Conservation (phyloP, 2,888 invertebrate species). For the Neuroscelio doddi region DNA sequence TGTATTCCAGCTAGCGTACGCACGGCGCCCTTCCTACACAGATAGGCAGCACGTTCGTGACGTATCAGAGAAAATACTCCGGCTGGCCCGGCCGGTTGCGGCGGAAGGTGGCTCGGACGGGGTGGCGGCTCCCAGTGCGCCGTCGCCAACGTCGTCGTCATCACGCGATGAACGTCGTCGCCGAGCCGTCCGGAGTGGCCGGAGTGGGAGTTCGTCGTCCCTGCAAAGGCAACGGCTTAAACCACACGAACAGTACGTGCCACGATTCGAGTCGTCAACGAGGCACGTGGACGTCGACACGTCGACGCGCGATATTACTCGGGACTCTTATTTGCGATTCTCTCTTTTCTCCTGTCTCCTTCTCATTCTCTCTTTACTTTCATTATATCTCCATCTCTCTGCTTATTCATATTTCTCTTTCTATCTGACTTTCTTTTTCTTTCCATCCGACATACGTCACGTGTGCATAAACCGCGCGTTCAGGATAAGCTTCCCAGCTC, state of each 20-base stretch:
- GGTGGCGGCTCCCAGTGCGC: conserved; percentile 26
- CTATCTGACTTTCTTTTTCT: too few relatives aligned
- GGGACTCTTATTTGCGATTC: too few relatives aligned
- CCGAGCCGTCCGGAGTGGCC: conserved; percentile 14
- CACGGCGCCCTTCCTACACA: too few relatives aligned
- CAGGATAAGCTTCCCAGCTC: too few relatives aligned
- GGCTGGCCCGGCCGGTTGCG: conserved; percentile 22
- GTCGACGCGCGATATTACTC: too few relatives aligned
- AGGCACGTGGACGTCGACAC: conserved; percentile 10
- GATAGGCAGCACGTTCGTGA: conserved; percentile 29
- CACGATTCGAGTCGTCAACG: conserved; percentile 33
- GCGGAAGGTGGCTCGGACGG: not conserved
- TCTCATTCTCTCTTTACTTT: too few relatives aligned
- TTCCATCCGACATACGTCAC: conserved; percentile 19
- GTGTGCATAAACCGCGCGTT: conserved; percentile 4
- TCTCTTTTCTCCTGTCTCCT: too few relatives aligned
- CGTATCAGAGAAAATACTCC: conserved; percentile 27
- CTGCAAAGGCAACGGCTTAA: conserved; percentile 28
- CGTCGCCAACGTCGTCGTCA: conserved; percentile 41
- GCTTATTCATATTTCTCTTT: too few relatives aligned
- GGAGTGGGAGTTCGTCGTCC: conserved; percentile 43
- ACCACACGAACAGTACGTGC: conserved; percentile 32
- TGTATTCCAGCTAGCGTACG: too few relatives aligned
- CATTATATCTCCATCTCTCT: too few relatives aligned
- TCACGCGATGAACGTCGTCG: conserved; percentile 42